Percentiles rank a stretch among this genome's conserved stretches.
phyloP scores from a whole-genome alignment of 2,113 vertebrate species.

The Brienomyrus brachyistius region DNA sequence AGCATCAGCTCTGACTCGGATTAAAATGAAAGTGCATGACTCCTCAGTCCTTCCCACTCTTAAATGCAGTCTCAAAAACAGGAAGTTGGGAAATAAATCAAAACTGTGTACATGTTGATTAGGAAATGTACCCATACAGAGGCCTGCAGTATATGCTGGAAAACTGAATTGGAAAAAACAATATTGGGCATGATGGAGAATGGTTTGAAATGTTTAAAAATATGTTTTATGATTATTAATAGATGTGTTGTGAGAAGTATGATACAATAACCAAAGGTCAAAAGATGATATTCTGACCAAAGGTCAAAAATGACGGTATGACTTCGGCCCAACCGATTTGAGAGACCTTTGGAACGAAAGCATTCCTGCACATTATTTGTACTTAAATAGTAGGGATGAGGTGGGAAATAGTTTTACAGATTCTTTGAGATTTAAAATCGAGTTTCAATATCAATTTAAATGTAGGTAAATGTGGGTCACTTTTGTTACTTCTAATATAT shows the following conservation, averaged over 20 bases:
- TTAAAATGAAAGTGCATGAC: slow-evolving; percentile 44
- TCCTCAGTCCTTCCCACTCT: not conserved
- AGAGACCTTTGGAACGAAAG: not conserved
- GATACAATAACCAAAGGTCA: not conserved
- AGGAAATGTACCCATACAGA: not conserved
- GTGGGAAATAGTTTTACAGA: not conserved
- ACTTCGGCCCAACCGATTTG: not conserved
- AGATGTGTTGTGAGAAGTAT: not conserved
- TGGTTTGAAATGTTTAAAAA: not conserved
- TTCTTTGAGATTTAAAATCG: not conserved
- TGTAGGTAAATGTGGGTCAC: not conserved
- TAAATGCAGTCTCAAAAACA: not conserved
- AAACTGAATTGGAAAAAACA: not conserved
- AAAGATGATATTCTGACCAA: not conserved
- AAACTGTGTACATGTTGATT: not conserved
- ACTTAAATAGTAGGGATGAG: not conserved
- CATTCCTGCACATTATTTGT: not conserved
- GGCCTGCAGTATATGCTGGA: not conserved
- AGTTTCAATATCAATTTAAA: not conserved
- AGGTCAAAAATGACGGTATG: not conserved
- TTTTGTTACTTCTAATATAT: not conserved
- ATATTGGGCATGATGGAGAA: not conserved
- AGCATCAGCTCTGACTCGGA: slow-evolving; percentile 85
- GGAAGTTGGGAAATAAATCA: not conserved
- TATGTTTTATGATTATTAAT: not conserved